Conservation (phyloP, 2,797 vertebrate species). For the Sebastiscus albofasciatus region DNA sequence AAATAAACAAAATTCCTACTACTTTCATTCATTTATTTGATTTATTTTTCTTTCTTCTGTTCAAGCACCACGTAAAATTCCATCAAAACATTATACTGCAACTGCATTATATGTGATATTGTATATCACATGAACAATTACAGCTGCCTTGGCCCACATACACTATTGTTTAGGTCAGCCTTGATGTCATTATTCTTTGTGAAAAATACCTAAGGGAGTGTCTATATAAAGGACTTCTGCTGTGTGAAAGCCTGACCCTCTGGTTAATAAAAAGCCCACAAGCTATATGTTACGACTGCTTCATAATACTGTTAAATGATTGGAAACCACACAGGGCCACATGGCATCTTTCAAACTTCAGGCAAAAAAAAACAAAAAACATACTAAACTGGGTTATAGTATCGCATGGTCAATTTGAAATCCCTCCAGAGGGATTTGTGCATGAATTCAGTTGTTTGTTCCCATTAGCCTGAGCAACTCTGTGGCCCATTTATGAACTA, state of each 20-base stretch:
- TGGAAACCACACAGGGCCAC: not conserved
- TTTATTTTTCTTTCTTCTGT: not conserved
- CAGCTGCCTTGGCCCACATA: not conserved
- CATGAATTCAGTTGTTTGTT: not conserved
- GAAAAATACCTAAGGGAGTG: conserved; percentile 15
- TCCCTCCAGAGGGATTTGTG: not conserved
- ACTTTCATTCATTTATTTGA: not conserved
- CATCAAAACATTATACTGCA: not conserved
- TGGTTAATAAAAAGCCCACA: conserved; percentile 17
- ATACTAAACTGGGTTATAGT: not conserved
- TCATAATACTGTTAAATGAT: conserved; percentile 10
- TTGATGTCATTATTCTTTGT: conserved; percentile 32
- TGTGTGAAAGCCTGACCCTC: conserved; percentile 1
- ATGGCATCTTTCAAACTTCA: not conserved
- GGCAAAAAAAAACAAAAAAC: not conserved
- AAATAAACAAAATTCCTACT: not conserved
- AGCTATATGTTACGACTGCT: not conserved
- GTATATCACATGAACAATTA: not conserved
- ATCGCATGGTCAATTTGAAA: not conserved
- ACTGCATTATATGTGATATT: not conserved
- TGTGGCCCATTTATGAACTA: not conserved
- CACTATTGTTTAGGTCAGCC: conserved; percentile 23
- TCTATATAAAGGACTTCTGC: conserved; percentile 26
- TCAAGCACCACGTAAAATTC: not conserved
- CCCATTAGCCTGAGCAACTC: not conserved